Base-by-base conservation (phyloP, 2,888 invertebrate genomes). In the Girardia tigrina region DNA sequence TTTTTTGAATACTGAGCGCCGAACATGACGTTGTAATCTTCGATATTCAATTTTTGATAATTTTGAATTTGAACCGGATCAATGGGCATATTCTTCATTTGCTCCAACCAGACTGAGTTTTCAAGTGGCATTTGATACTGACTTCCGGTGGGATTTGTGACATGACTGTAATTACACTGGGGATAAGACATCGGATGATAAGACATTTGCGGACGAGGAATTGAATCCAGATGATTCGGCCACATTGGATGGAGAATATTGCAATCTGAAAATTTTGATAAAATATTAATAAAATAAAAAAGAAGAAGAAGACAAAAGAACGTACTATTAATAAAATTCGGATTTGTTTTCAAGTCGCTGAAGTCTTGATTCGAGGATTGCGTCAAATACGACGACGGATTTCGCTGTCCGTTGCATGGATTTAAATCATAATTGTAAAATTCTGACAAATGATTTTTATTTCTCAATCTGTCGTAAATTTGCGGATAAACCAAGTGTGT, bases 141-240 rank as follows among this genome's bases (percentile, higher is more conserved):
- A 2, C 20, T 16, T 8, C 20, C 6, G 2, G 23, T 23, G 23
- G 56, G n/a, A 2, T n/a, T 4, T n/a, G n/a, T n/a, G 2, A 56
- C n/a, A n/a, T n/a, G n/a, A n/a, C n/a, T 56, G n/a, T 56, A 56
- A 56, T 56, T 56, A n/a, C 56, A 56, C n/a, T 56, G 56, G 8
- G 36, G 36, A 56, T 56, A 56, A 6, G n/a, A 23, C 56, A 56
- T 56, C 23, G n/a, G 56, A 4, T n/a, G 56, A 56, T 56, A 56
- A 12, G n/a, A 2, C 56, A 56, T 56, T 56, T 56, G 56, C 4
- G 56, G 2, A 20, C 56, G 4, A 4, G 56, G 23, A 20, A 56
- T 56, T n/a, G 56, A 56, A 23, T 56, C 56, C 4, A 56, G n/a
- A 16, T 56, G 56, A 56, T 56, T 56, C n/a, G 56, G 56, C 56